Evolutionary conservation across 2,888 invertebrate genomes (phyloP), one percentile per base, ranked within the genome.

Genomic region (Neria commutata): DNA sequence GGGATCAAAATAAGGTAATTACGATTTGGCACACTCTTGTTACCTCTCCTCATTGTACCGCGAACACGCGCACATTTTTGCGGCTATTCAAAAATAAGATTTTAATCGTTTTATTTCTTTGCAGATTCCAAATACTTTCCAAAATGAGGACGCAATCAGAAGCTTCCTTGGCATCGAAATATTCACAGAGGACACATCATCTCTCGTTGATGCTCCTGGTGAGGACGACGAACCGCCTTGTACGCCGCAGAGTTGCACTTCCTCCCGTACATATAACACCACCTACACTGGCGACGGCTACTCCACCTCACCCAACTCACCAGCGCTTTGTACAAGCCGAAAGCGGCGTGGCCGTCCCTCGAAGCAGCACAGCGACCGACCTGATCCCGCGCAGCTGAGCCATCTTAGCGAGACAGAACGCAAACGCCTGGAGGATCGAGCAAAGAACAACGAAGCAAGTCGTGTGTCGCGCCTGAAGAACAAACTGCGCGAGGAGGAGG

Each of bases 391-490:
- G 4, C 51, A 68, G 8, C 62, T 78, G 62, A 57, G 62, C 1
- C 61, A 52, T 17, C 68, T 80, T 60, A 61, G 58, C 14, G 72
- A 73, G 4, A 69, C 63, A 1, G 74, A 77, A 45, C 67, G 68
- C 5, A 79, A 79, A 54, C 64, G 62, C 2, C 65, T 72, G 26
- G 66, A 68, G 50, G 79, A 78, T 64, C 72, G 80, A 11, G 65
- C 75, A n/a, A 79, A 77, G 61, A 79, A 79, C 58, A 79, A 79
- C 53, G 79, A 79, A 58, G 79, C 79, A 17, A 78, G 79, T 37
- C 78, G 80, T 16, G 60, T 76, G 3, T 79, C 79, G 1, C 77
- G 79, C 23, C 60, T 67, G 34, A 79, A 80, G 71, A 78, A 78
- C 54, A 79, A 76, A 52, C 57, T 67, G 26, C 77, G 77, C 52